Evolutionary conservation across 2,113 vertebrate genomes (phyloP), one percentile per base, ranked within the genome.

Genomic region (Micromys minutus): DNA sequence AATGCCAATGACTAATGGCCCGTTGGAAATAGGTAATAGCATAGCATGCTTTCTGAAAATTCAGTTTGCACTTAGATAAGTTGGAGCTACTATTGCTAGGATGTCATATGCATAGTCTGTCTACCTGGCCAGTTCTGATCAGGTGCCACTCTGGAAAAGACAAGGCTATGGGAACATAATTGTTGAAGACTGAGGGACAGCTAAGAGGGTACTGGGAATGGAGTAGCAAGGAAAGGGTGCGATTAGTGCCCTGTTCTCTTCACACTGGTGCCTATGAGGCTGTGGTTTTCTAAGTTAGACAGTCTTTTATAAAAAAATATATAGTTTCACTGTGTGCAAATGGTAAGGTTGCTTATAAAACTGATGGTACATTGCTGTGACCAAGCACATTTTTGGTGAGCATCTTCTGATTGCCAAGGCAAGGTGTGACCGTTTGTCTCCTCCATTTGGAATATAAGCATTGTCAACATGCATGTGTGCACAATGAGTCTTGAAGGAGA

Each of bases 401-500:
- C 94, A 52, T 89, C 87, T 93, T 89, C 52, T 86, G 13, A 24
- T 63, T 96, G 85, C 50, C 34, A 89, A 79, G 26, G 31, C 24
- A 0, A 63, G 52, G 22, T 59, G 45, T 67, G 84, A 36, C 26
- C 80, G 81, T 85, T 95, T 96, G n/a, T 19, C 24, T 96, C 67
- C 42, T 57, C 45, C 61, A 5, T 67, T 36, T 50, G 61, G 55
- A 72, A 93, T 87, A 81, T 47, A 86, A 96, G 39, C 16, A 86
- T 36, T 47, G 7, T 86, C 47, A 95, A 74, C 50, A 21, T 92
- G 36, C n/a, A 55, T 84, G 36, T 8, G 17, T 87, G 45, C 79
- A 88, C 90, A 84, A 88, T 91, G 87, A 21, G 50, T 95, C 39
- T 77, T 86, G 63, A 89, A 90, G 77, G 96, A 96, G 63, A 80